Evolutionary conservation across 2,888 invertebrate genomes (phyloP), one percentile per base, ranked within the genome.

Genomic region (Melangyna quadrimaculata): DNA sequence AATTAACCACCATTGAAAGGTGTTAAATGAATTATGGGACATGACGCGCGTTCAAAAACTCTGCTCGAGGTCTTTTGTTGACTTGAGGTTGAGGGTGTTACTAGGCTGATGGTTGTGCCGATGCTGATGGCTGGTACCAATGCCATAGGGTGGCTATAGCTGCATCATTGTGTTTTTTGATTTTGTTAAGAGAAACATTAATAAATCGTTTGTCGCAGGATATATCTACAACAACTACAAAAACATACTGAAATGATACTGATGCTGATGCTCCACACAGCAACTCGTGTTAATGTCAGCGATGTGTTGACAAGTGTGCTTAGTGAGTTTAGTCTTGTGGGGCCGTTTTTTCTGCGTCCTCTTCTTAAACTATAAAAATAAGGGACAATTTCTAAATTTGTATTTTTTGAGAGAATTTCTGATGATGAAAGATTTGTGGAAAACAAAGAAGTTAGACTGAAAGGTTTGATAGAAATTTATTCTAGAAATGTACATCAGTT

Each of bases 1-100:
- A 81, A 80, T 81, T 81, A 86, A 81, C 86, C 86, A 65, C 86
- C 65, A 86, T 77, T 78, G 77, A 81, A 81, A 73, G 81, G 86
- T 81, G 86, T 86, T 81, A 86, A 86, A 86, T 86, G 81, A 86
- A 70, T 81, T 81, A 86, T 86, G 81, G 81, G 67, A 70, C 55
- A 77, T 77, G 77, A 72, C 75, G 84, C 22, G 74, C 78, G 75
- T 37, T 69, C 32, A 51, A 61, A 57, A 51, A 29, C 37, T 40
- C 43, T 70, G 24, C 69, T 51, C 78, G 24, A 57, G 29, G 40
- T 55, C 43, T 63, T 55, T 55, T 45, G 7, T 55, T 45, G 7
- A 9, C 63, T 61, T 19, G 12, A 72, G 63, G 71, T 55, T 78
- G 78, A 29, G 35, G 29, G 59, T 59, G 59, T 35, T 29, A 27